These are phyloP conservation scores for Myotis lucifugus DNA, from an alignment of 2,113 vertebrate genomes.

Conservation along the genomic window DNA sequence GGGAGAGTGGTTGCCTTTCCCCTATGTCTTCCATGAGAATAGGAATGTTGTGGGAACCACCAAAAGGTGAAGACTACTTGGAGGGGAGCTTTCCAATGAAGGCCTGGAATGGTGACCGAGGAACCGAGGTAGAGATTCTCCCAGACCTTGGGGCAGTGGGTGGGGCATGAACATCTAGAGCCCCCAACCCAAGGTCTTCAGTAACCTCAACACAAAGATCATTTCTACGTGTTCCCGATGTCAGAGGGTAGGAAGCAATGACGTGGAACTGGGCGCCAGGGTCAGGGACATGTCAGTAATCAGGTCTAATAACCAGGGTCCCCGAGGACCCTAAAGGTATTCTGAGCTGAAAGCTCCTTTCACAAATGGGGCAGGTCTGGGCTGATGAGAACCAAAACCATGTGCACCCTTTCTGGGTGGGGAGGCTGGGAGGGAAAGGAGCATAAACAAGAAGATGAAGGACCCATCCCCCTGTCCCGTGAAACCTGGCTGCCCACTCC, in stretches of 20 bases:
- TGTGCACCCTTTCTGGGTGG: too few relatives aligned
- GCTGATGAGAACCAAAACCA: background rate
- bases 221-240: background rate
- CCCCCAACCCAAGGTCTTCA: background rate
- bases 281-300: background rate
- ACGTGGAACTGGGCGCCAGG: background rate
- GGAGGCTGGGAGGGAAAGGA: background rate
- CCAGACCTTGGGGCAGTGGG: background rate
- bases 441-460: background rate
- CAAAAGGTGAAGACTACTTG: background rate
- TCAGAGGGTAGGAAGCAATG: background rate
- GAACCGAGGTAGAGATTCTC: background rate
- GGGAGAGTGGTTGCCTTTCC: background rate
- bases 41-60: background rate
- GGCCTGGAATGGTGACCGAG: background rate
- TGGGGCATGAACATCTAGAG: background rate
- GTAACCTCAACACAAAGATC: background rate
- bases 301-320: background rate
- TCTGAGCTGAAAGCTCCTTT: background rate
- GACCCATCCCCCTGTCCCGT: rapidly evolving
- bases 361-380: background rate
- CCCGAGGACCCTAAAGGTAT: background rate
- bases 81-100: background rate
- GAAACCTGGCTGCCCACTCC: background rate
- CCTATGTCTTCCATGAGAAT: background rate